These are phyloP conservation scores for Amiota communis DNA, from an alignment of 2,888 invertebrate genomes.

Conservation along the genomic window DNA sequence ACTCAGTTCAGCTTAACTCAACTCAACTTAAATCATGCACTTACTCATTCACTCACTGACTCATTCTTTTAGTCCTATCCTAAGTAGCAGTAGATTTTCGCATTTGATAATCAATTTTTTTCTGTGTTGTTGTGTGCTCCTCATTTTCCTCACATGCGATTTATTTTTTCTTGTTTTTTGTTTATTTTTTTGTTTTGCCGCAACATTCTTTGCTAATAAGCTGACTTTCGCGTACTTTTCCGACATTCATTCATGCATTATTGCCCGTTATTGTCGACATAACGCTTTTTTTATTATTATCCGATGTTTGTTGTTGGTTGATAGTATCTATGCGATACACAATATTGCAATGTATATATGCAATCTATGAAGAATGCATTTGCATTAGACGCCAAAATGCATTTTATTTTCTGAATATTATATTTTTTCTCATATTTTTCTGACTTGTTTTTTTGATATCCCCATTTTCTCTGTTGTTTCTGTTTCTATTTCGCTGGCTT, in stretches of 20 bases:
- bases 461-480: constrained; percentile 4
- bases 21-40: neutral
- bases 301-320: neutral
- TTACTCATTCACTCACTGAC: neutral
- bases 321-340: constrained; percentile 15
- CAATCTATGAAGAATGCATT: constrained; percentile 13
- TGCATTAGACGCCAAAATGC: constrained; percentile 28
- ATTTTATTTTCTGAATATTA: constrained; percentile 4
- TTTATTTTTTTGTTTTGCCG: too few relatives aligned
- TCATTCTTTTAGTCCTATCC: neutral
- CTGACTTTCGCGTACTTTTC: constrained; percentile 18
- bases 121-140: neutral
- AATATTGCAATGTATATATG: constrained; percentile 4
- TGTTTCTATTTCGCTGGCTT: constrained; percentile 6
- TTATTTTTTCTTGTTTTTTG: neutral
- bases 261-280: constrained; percentile 18
- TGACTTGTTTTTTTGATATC: neutral
- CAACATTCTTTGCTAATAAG: constrained; percentile 21
- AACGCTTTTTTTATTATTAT: constrained; percentile 21
- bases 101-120: constrained; percentile 30
- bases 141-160: neutral
- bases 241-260: neutral
- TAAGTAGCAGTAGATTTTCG: neutral
- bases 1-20: neutral
- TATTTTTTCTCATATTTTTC: constrained; percentile 13